Evolutionary conservation across 2,113 vertebrate species (phyloP).

Genomic region (Rhea americana): DNA sequence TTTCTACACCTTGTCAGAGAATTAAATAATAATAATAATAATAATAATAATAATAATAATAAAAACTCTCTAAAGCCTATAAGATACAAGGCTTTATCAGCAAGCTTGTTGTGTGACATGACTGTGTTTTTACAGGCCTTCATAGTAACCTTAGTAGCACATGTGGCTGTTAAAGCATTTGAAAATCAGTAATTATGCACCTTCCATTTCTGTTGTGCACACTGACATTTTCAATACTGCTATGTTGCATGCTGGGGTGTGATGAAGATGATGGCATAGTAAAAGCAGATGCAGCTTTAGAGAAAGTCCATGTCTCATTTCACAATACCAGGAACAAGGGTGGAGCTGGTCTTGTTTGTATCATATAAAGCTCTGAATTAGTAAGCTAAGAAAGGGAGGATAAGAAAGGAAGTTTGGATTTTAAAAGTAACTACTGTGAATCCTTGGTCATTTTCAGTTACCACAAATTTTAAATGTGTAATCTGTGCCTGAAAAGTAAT

Average conservation of each 20-base stretch:
- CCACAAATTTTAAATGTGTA: background rate
- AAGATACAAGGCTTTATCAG: background rate
- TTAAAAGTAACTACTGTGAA: background rate
- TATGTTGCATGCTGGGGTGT: background rate
- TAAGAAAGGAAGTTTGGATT: background rate
- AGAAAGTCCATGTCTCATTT: background rate
- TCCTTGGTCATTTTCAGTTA: background rate
- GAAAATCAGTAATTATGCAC: slow-evolving; percentile 22
- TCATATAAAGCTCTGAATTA: background rate
- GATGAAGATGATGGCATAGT: background rate
- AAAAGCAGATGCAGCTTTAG: background rate
- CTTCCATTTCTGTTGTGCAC: background rate
- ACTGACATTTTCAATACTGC: background rate
- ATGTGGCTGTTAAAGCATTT: background rate
- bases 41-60: background rate
- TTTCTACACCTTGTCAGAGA: background rate
- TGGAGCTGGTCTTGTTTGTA: background rate
- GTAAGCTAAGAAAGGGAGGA: background rate
- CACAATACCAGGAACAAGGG: background rate
- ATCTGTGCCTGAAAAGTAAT: background rate
- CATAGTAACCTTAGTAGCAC: background rate
- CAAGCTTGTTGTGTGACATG: background rate
- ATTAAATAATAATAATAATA: background rate
- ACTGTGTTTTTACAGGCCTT: background rate
- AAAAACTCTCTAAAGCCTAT: background rate